These are phyloP conservation scores for Okamejei kenojei DNA, from an alignment of 2,797 vertebrate species.

Conservation along the genomic window DNA sequence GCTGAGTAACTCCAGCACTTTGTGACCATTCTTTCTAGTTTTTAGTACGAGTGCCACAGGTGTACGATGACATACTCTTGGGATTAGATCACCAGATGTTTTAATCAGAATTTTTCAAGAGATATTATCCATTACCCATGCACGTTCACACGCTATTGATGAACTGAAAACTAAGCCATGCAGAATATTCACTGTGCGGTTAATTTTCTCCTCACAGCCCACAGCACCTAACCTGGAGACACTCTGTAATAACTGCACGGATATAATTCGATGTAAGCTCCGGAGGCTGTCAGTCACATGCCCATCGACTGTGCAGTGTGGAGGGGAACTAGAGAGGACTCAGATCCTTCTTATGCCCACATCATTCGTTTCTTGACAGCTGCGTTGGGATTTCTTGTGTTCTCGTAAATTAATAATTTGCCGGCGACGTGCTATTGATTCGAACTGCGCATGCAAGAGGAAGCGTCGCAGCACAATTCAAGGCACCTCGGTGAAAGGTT, in stretches of 20 bases:
- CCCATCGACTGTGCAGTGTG: neutral
- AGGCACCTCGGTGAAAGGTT: neutral
- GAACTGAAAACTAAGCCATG: neutral
- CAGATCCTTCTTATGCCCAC: neutral
- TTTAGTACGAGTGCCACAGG: neutral
- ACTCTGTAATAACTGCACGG: neutral
- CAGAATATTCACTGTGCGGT: constrained; percentile 7
- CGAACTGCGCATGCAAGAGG: neutral
- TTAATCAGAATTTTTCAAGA: neutral
- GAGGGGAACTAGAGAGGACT: neutral
- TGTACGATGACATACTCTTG: neutral
- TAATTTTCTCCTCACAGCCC: neutral
- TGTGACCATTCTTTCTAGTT: neutral
- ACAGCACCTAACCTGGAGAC: neutral
- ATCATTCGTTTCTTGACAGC: neutral
- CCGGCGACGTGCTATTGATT: neutral
- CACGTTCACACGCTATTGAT: too few species aligned
- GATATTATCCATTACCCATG: neutral
- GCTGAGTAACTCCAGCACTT: too few species aligned
- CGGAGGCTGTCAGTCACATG: neutral
- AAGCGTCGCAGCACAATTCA: too few species aligned
- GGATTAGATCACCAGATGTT: neutral
- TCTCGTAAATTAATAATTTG: constrained; percentile 4
- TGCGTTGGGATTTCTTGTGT: neutral
- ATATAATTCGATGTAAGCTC: neutral